Evolutionary conservation across 2,113 vertebrate species (phyloP).

Genomic region (Sprattus sprattus): DNA sequence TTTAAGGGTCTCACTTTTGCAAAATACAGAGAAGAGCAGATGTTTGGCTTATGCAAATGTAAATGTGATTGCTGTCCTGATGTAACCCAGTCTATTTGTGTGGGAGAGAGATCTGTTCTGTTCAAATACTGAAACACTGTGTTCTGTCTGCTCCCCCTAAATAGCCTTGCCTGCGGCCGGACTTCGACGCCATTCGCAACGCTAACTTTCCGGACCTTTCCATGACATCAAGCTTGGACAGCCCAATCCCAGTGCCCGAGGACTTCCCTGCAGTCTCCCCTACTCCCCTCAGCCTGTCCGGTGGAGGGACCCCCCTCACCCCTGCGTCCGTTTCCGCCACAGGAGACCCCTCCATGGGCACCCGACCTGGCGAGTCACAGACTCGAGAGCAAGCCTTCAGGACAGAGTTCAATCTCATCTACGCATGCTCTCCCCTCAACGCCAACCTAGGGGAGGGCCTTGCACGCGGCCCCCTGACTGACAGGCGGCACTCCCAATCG

Average conservation of each 20-base stretch:
- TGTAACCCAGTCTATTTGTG: background rate
- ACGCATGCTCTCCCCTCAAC: slow-evolving; percentile 96
- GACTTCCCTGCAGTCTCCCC: slow-evolving; percentile 71
- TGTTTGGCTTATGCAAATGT: background rate
- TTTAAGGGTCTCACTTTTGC: background rate
- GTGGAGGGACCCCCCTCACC: slow-evolving; percentile 53
- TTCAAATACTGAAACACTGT: background rate
- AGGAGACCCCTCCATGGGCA: slow-evolving; percentile 60
- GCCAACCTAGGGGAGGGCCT: slow-evolving; percentile 82
- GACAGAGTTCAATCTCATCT: slow-evolving; percentile 99
- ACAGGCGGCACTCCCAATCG: slow-evolving; percentile 80
- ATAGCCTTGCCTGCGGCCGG: slow-evolving; percentile 84
- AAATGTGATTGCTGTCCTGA: background rate
- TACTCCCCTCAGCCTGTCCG: slow-evolving; percentile 62
- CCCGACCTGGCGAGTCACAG: slow-evolving; percentile 68
- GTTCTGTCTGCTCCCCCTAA: slow-evolving; percentile 26
- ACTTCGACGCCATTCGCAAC: slow-evolving; percentile 78
- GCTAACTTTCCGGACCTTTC: slow-evolving; percentile 77
- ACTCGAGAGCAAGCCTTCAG: slow-evolving; percentile 91
- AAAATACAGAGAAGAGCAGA: background rate
- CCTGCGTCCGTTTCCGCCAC: slow-evolving; percentile 56
- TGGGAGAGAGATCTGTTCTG: background rate
- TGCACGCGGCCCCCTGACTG: slow-evolving; percentile 72
- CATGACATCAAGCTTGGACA: slow-evolving; percentile 78
- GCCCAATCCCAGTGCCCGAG: slow-evolving; percentile 72